These are phyloP conservation scores for Drosophila heteroneura DNA, from an alignment of 2,888 invertebrate species.

Conservation along the genomic window DNA sequence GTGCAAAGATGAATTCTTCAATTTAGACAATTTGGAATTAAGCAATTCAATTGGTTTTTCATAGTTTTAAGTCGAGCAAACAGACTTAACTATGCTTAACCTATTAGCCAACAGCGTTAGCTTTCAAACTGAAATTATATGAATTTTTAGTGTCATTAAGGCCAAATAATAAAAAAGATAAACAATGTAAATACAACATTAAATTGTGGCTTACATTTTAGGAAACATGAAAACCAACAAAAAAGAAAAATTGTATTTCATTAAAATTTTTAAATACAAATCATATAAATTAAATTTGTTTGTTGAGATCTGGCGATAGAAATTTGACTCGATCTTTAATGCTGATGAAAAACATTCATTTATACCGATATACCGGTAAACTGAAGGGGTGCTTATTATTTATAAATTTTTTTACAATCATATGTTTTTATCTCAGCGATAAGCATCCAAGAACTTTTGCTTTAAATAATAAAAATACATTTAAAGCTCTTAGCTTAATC, in stretches of 20 bases:
- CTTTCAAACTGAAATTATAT: neutral
- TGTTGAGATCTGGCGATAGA: neutral
- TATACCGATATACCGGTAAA: neutral
- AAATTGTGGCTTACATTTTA: neutral
- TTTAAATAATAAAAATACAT: slow-evolving; percentile 46
- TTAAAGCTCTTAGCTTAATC: slow-evolving; percentile 57
- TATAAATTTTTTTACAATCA: neutral
- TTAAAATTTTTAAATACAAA: neutral
- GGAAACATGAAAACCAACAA: neutral
- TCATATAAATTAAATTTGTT: neutral
- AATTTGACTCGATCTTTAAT: neutral
- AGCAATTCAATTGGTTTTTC: neutral
- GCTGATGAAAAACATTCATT: neutral
- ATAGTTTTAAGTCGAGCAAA: neutral
- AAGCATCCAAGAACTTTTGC: slow-evolving; percentile 25
- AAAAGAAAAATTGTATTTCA: neutral
- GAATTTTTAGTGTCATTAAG: neutral
- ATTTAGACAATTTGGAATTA: neutral
- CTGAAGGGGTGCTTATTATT: neutral
- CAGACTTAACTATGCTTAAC: neutral
- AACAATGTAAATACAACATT: neutral
- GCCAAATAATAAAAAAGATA: too few species aligned
- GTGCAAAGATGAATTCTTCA: neutral
- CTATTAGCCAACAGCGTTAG: neutral
- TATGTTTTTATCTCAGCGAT: neutral